These are phyloP conservation scores for Campopleginae sp. DNA, from an alignment of 2,888 invertebrate species.

Conservation along the genomic window DNA sequence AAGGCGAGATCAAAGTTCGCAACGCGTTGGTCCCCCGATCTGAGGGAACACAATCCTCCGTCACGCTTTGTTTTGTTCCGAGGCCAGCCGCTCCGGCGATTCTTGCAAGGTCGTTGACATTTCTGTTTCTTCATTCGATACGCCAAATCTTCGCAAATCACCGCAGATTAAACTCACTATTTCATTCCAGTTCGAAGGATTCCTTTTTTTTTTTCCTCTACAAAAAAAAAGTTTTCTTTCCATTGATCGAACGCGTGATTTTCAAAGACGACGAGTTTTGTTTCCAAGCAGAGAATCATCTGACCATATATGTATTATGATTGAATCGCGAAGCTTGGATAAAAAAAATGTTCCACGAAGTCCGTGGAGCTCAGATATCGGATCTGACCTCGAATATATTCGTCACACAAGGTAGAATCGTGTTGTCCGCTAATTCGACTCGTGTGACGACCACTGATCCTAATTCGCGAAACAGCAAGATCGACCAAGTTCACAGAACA, in stretches of 20 bases:
- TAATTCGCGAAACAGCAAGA: conserved; percentile 29
- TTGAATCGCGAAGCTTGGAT: not conserved
- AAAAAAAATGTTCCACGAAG: conserved; percentile 12
- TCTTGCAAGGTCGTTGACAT: conserved; percentile 68
- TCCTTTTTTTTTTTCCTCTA: not conserved
- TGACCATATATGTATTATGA: not conserved
- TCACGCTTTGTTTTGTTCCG: conserved; percentile 66
- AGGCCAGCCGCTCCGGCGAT: conserved; percentile 56
- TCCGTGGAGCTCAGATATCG: conserved; percentile 6
- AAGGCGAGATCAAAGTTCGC: conserved; percentile 64
- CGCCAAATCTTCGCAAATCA: conserved; percentile 43
- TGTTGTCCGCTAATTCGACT: conserved; percentile 21
- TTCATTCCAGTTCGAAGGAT: not conserved
- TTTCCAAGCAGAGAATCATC: not conserved
- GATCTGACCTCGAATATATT: conserved; percentile 20
- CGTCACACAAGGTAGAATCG: conserved; percentile 20
- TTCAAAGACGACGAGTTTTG: not conserved
- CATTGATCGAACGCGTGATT: not conserved
- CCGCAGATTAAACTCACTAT: not conserved
- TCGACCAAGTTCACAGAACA: conserved; percentile 8
- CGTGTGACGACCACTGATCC: conserved; percentile 26
- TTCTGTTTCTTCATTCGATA: conserved; percentile 55
- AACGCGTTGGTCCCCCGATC: conserved; percentile 63
- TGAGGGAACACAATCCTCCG: conserved; percentile 59
- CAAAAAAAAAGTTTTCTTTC: not conserved